A percentile compares a stretch with the other conserved stretches of the same genome.
These are phyloP conservation scores for Labrus mixtus DNA, from an alignment of 2,113 vertebrate species.

Conservation along the genomic window DNA sequence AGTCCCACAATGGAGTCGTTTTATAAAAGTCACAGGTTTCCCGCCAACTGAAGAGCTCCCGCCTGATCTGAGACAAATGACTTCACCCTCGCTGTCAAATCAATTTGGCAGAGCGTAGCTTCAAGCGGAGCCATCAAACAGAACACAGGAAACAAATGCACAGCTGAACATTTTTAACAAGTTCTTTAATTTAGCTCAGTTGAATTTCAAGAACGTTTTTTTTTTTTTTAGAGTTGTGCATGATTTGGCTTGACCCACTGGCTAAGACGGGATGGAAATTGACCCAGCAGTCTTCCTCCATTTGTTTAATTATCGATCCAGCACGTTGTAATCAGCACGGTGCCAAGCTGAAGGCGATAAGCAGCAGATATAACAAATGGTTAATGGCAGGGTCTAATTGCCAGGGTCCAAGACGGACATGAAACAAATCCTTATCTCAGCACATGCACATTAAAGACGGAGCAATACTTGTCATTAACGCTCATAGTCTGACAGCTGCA, in stretches of 20 bases:
- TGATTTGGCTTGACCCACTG: slow-evolving; percentile 2
- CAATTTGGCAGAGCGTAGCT: slow-evolving; percentile 10
- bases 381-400: slow-evolving; percentile 73
- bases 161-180: neutral
- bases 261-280: slow-evolving; percentile 55
- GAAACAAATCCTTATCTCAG: slow-evolving; percentile 63
- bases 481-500: slow-evolving; percentile 3
- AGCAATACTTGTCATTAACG: slow-evolving; percentile 36
- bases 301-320: slow-evolving; percentile 81
- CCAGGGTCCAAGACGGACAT: slow-evolving; percentile 26
- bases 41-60: slow-evolving; percentile 1
- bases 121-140: slow-evolving; percentile 34
- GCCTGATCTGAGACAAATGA: slow-evolving; percentile 18
- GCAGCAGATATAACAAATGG: slow-evolving; percentile 63
- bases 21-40: slow-evolving; percentile 12
- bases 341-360: slow-evolving; percentile 52
- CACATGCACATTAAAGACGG: slow-evolving; percentile 37
- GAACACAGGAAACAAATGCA: slow-evolving; percentile 17
- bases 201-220: slow-evolving; percentile 14
- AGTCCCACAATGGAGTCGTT: neutral
- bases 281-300: slow-evolving; percentile 69
- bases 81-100: neutral
- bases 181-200: neutral
- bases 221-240: neutral
- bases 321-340: slow-evolving; percentile 74